Evolutionary conservation across 2,888 invertebrate genomes (phyloP).

Genomic region (Tetheella fluctuosa): DNA sequence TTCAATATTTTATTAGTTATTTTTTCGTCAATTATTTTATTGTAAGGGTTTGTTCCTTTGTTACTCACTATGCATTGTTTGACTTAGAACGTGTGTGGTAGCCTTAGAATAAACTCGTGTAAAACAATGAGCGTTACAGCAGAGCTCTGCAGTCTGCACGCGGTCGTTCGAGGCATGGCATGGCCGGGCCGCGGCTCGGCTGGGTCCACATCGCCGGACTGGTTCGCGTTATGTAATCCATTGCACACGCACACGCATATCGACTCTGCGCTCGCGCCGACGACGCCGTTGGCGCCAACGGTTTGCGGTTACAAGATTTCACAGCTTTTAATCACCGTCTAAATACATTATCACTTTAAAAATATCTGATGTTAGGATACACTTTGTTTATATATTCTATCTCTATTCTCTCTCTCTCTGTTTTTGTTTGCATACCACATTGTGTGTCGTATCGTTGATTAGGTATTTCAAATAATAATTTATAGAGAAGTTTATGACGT

Average conservation of each 20-base stretch:
- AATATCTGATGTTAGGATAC: no score
- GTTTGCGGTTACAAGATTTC: constrained; percentile 52
- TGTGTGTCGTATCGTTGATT: no score
- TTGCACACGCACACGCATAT: constrained; percentile 39
- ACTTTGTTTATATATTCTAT: no score
- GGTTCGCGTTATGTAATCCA: constrained; percentile 72
- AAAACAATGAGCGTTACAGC: constrained; percentile 33
- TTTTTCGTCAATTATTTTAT: constrained; percentile 2
- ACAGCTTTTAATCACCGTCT: constrained; percentile 41
- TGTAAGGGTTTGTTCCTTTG: neutral
- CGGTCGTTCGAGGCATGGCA: neutral
- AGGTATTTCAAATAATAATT: no score
- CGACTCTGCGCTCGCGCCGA: constrained; percentile 19
- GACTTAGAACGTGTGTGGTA: constrained; percentile 49
- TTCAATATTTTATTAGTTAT: neutral
- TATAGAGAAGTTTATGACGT: no score
- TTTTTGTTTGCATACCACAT: no score
- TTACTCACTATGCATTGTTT: constrained; percentile 19
- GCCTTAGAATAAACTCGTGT: constrained; percentile 50
- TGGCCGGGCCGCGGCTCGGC: neutral
- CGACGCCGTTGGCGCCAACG: constrained; percentile 48
- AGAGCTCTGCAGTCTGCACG: neutral
- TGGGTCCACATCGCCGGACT: constrained; percentile 49
- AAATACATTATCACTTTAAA: constrained; percentile 16
- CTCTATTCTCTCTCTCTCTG: no score